phyloP scores from a whole-genome alignment of 2,888 invertebrate species.

The Ditula angustiorana region DNA sequence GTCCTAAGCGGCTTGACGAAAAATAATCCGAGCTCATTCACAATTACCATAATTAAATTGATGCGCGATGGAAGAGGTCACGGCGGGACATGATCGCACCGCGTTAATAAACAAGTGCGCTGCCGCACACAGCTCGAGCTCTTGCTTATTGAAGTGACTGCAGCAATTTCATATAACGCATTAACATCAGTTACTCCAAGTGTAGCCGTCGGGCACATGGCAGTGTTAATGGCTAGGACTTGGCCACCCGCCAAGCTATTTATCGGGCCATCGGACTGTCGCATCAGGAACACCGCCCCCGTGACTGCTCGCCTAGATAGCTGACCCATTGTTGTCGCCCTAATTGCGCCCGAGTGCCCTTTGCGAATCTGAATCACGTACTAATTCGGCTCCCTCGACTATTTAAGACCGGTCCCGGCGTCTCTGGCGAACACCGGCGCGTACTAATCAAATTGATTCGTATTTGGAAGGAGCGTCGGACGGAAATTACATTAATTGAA shows the following conservation, averaged over 20 bases:
- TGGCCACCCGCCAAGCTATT: slow-evolving; percentile 58
- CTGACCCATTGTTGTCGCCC: slow-evolving; percentile 64
- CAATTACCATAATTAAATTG: slow-evolving; percentile 7
- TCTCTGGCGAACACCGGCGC: slow-evolving; percentile 25
- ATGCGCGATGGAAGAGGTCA: slow-evolving; percentile 7
- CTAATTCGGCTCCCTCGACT: slow-evolving; percentile 50
- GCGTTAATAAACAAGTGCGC: slow-evolving; percentile 1
- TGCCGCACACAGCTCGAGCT: slow-evolving; percentile 5
- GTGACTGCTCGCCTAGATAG: slow-evolving; percentile 54
- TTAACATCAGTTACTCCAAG: slow-evolving; percentile 37
- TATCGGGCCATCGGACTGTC: slow-evolving; percentile 43
- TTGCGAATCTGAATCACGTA: slow-evolving; percentile 65
- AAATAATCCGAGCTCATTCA: background rate
- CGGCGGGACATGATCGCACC: slow-evolving; percentile 17
- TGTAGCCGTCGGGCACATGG: slow-evolving; percentile 30
- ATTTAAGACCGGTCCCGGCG: slow-evolving; percentile 26
- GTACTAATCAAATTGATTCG: slow-evolving; percentile 29
- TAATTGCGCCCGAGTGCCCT: slow-evolving; percentile 62
- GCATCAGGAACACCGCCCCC: slow-evolving; percentile 43
- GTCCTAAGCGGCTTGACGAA: background rate
- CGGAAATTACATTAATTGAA: slow-evolving; percentile 19
- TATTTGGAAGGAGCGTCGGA: slow-evolving; percentile 7
- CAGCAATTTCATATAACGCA: slow-evolving; percentile 41
- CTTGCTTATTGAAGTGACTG: slow-evolving; percentile 17
- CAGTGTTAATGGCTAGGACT: slow-evolving; percentile 46